phyloP scores from a whole-genome alignment of 1,140 invertebrate species.

The Lasioglossum albipes region DNA sequence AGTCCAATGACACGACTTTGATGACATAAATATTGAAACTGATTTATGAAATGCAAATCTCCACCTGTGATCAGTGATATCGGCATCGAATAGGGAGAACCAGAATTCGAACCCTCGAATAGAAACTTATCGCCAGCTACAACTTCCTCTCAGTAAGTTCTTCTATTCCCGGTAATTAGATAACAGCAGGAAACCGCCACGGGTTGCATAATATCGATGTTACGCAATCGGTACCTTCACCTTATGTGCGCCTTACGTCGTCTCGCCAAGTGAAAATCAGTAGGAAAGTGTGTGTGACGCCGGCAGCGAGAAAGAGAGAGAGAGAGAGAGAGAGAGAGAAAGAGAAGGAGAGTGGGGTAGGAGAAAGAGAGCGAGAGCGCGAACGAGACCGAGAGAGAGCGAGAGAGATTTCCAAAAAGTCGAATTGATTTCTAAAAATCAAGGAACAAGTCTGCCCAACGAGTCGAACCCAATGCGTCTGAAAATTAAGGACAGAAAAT shows the following conservation, averaged over 20 bases:
- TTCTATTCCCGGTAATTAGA: conserved; percentile 57
- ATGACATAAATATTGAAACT: no score
- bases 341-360: no score
- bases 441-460: not conserved
- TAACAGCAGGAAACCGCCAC: conserved; percentile 60
- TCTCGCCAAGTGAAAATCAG: conserved; percentile 58
- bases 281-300: conserved; percentile 3
- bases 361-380: not conserved
- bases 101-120: not conserved
- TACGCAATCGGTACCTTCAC: conserved; percentile 61
- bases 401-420: not conserved
- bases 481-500: no score
- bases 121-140: conserved; percentile 16
- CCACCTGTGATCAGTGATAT: no score
- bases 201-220: conserved; percentile 62
- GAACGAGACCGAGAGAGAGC: not conserved
- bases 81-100: not conserved
- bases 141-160: conserved; percentile 52
- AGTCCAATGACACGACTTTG: no score
- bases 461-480: no score
- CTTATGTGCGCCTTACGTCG: conserved; percentile 60
- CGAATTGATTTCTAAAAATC: not conserved
- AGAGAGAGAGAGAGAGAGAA: not conserved
- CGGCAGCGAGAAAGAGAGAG: not conserved
- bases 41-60: no score